Evolutionary conservation across 2,113 vertebrate genomes (phyloP).

Genomic region (Clarias gariepinus): DNA sequence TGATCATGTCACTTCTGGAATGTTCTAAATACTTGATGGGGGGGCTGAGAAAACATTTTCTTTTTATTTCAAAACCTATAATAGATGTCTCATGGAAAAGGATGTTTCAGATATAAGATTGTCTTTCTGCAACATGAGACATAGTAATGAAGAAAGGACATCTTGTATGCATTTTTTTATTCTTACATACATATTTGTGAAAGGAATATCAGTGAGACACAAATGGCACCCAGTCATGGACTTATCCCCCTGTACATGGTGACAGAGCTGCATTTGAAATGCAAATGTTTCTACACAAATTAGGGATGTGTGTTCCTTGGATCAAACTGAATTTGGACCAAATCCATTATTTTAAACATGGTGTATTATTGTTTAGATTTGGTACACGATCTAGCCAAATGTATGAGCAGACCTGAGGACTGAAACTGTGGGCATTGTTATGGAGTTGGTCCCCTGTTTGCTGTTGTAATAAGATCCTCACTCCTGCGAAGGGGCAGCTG

Average conservation of each 20-base stretch:
- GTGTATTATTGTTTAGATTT: not conserved
- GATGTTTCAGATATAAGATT: not conserved
- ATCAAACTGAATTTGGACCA: not conserved
- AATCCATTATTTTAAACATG: not conserved
- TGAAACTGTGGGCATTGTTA: not conserved
- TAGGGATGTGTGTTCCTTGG: not conserved
- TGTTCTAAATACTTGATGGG: not conserved
- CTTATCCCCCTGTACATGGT: not conserved
- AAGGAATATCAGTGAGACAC: not conserved
- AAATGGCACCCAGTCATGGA: not conserved
- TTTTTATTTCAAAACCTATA: not conserved
- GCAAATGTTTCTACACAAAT: not conserved
- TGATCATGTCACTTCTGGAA: not conserved
- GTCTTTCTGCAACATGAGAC: too few relatives aligned
- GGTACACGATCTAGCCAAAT: not conserved
- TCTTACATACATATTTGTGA: not conserved
- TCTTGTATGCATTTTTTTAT: not conserved
- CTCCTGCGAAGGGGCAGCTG: not conserved
- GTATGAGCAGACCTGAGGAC: not conserved
- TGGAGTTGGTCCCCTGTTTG: not conserved
- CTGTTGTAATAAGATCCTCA: not conserved
- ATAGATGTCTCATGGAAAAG: not conserved
- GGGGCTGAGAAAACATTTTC: not conserved
- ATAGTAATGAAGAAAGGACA: not conserved
- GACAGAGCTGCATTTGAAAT: not conserved